A percentile compares a stretch with the other conserved stretches of the same genome.
Evolutionary conservation across 2,113 vertebrate species (phyloP).

Genomic region (Mystacornis crossleyi): DNA sequence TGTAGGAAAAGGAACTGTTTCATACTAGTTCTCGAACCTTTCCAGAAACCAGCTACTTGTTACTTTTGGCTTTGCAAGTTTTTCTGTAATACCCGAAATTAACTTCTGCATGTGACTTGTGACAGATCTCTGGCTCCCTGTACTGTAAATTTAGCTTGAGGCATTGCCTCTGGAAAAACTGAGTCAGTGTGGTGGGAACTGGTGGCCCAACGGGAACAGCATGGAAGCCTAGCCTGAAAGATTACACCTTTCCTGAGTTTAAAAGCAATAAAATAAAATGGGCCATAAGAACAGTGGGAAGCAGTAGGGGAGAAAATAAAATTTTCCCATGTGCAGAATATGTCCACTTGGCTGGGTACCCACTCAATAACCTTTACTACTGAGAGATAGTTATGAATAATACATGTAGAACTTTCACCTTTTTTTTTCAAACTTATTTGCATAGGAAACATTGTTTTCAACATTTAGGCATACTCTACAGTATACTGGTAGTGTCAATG

Average conservation of each 20-base stretch:
- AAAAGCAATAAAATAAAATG: background rate
- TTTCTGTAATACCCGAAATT: slow-evolving; percentile 8
- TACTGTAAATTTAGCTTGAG: slow-evolving; percentile 47
- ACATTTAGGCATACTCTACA: background rate
- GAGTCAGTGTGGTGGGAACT: slow-evolving; percentile 8
- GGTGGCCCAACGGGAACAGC: background rate
- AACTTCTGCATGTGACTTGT: slow-evolving; percentile 5
- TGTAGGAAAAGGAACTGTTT: background rate
- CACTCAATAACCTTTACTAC: background rate
- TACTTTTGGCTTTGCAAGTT: slow-evolving; percentile 34
- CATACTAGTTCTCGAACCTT: background rate
- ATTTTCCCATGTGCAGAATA: background rate
- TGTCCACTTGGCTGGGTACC: background rate
- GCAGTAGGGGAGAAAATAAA: background rate
- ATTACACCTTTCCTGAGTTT: background rate
- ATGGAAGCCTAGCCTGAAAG: slow-evolving; percentile 3
- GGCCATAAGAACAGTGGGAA: background rate
- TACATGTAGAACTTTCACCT: background rate
- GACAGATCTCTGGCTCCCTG: background rate
- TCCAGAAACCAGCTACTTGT: background rate
- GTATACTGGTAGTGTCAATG: background rate
- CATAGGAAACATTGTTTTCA: background rate
- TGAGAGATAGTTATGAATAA: background rate
- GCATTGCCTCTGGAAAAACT: slow-evolving; percentile 54
- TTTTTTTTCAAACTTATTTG: background rate